These are phyloP conservation scores for Acanthochromis polyacanthus DNA, from an alignment of 2,113 vertebrate species.

Conservation along the genomic window DNA sequence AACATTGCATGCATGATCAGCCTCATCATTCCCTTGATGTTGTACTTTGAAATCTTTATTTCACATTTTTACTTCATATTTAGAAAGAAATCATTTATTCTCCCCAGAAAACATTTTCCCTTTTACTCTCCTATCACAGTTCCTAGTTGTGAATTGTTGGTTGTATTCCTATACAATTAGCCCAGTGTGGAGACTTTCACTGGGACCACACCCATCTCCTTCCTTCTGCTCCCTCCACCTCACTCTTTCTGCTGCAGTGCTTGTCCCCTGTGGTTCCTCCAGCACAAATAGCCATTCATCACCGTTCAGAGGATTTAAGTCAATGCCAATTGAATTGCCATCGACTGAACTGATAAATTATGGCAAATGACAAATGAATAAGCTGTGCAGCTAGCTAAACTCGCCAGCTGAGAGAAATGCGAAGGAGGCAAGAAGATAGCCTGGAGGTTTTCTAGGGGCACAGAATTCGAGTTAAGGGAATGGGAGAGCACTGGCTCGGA, in stretches of 20 bases:
- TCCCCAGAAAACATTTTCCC: not conserved
- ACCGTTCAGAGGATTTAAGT: slow-evolving; percentile 58
- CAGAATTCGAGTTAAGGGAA: slow-evolving; percentile 23
- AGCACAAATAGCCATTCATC: slow-evolving; percentile 72
- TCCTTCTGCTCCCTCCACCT: slow-evolving; percentile 28
- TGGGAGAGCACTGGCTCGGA: slow-evolving; percentile 19
- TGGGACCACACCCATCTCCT: slow-evolving; percentile 39
- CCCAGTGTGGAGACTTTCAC: not conserved
- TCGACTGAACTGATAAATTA: slow-evolving; percentile 68
- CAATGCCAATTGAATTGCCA: slow-evolving; percentile 73
- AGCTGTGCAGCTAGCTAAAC: slow-evolving; percentile 32
- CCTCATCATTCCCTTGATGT: too few relatives aligned
- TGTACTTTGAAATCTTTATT: too few relatives aligned
- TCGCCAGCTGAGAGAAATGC: slow-evolving; percentile 5
- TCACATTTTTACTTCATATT: too few relatives aligned
- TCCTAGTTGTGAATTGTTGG: not conserved
- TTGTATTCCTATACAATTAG: not conserved
- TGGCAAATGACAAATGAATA: slow-evolving; percentile 68
- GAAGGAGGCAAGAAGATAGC: slow-evolving; percentile 11
- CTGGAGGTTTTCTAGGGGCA: slow-evolving; percentile 23
- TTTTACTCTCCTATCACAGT: too few relatives aligned
- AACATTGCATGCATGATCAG: too few relatives aligned
- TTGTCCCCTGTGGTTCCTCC: slow-evolving; percentile 33
- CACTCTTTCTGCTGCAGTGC: slow-evolving; percentile 40
- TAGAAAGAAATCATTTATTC: not conserved